Conservation (phyloP, 2,113 vertebrate genomes). For the Cygnus atratus region DNA sequence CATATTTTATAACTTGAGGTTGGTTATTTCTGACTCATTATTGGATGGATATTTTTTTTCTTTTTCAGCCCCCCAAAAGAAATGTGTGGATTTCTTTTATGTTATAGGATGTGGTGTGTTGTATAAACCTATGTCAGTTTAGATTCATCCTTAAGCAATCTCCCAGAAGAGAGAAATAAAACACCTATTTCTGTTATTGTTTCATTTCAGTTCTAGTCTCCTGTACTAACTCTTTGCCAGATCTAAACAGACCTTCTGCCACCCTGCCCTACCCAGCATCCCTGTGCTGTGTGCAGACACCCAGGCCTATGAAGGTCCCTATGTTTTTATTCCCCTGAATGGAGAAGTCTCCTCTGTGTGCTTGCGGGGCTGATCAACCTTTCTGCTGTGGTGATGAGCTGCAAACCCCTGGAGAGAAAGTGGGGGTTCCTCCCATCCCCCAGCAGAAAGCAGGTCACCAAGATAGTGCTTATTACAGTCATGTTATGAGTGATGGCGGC, state of each 20-base stretch:
- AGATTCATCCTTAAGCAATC: not conserved
- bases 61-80: conserved; percentile 5
- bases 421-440: not conserved
- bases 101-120: not conserved
- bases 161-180: conserved; percentile 51
- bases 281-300: not conserved
- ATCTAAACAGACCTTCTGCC: not conserved
- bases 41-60: conserved; percentile 21
- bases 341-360: not conserved
- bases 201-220: conserved; percentile 29
- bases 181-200: not conserved
- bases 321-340: not conserved
- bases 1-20: conserved; percentile 55
- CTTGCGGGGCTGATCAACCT: not conserved
- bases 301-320: not conserved
- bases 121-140: not conserved
- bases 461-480: not conserved
- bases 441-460: not conserved
- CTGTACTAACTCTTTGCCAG: conserved; percentile 12
- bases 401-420: not conserved
- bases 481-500: not conserved
- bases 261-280: not conserved
- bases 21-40: conserved; percentile 53
- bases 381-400: not conserved
- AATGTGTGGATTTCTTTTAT: not conserved